phyloP scores from a whole-genome alignment of 2,797 vertebrate species.

The Perodicticus potto region DNA sequence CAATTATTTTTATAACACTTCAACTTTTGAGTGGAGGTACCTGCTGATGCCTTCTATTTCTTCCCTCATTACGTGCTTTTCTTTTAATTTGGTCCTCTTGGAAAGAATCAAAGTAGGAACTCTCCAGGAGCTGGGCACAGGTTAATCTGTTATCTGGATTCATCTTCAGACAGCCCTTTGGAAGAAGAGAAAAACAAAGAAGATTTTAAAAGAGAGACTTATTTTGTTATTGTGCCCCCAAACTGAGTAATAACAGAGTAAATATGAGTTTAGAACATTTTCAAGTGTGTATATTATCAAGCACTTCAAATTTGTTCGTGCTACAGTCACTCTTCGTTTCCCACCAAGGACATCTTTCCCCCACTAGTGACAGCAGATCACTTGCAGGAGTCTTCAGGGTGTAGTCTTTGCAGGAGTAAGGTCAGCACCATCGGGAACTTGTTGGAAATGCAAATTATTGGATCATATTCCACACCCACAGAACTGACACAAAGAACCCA shows the following conservation, averaged over 20 bases:
- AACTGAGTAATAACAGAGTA: neutral
- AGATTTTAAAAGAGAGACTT: neutral
- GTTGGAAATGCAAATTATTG: neutral
- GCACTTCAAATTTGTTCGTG: neutral
- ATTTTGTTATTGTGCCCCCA: neutral
- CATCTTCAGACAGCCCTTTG: conserved; percentile 93
- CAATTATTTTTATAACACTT: neutral
- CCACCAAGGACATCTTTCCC: neutral
- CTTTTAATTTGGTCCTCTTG: conserved; percentile 83
- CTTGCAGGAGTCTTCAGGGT: neutral
- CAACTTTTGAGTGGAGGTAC: conserved; percentile 69
- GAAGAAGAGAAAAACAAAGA: neutral
- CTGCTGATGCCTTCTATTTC: conserved; percentile 77
- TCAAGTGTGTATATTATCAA: neutral
- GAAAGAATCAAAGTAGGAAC: conserved; percentile 92
- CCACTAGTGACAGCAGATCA: neutral
- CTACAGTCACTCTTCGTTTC: neutral
- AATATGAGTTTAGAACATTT: neutral
- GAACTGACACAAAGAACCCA: neutral
- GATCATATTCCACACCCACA: neutral
- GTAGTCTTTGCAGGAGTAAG: neutral
- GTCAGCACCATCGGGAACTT: neutral
- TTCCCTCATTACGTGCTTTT: conserved; percentile 74
- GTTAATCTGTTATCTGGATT: conserved; percentile 91
- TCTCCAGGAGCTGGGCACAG: conserved; percentile 92